Percentiles rank a stretch among this genome's conserved stretches.
Evolutionary conservation across 2,888 invertebrate genomes (phyloP).

Genomic region (Eueremaeus valkanovi): DNA sequence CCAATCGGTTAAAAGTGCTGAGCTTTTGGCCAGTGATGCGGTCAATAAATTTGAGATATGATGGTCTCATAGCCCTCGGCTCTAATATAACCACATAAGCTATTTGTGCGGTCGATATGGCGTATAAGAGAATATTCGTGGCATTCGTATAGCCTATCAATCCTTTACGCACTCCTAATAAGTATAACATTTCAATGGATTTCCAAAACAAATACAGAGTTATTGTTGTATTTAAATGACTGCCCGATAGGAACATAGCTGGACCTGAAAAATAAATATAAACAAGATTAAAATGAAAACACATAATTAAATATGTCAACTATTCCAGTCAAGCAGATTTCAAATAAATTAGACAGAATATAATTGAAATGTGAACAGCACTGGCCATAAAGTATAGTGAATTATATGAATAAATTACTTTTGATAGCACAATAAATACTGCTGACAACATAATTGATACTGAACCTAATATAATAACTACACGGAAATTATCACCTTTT

Average conservation of each 20-base stretch:
- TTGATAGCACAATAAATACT: no score
- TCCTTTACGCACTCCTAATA: not conserved
- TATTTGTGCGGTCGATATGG: slow-evolving; percentile 32
- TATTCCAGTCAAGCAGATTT: no score
- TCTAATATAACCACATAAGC: slow-evolving; percentile 44
- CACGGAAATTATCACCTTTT: no score
- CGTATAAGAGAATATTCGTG: slow-evolving; percentile 5
- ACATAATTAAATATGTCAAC: no score
- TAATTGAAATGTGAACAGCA: no score
- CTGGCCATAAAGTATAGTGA: no score
- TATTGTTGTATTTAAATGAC: slow-evolving; percentile 63
- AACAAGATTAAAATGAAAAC: no score
- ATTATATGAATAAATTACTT: no score
- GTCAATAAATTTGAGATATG: slow-evolving; percentile 47
- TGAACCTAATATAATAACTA: no score
- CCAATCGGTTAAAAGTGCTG: slow-evolving; percentile 44
- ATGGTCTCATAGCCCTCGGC: slow-evolving; percentile 46
- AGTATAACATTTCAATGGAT: slow-evolving; percentile 16
- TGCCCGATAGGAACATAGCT: slow-evolving; percentile 49
- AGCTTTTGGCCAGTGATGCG: slow-evolving; percentile 45
- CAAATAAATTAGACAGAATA: no score
- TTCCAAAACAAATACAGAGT: slow-evolving; percentile 79
- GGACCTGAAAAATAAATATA: not conserved
- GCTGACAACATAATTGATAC: no score
- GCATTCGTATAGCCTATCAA: not conserved